Conservation (phyloP, 2,797 vertebrate genomes). For the Anas capensis region DNA sequence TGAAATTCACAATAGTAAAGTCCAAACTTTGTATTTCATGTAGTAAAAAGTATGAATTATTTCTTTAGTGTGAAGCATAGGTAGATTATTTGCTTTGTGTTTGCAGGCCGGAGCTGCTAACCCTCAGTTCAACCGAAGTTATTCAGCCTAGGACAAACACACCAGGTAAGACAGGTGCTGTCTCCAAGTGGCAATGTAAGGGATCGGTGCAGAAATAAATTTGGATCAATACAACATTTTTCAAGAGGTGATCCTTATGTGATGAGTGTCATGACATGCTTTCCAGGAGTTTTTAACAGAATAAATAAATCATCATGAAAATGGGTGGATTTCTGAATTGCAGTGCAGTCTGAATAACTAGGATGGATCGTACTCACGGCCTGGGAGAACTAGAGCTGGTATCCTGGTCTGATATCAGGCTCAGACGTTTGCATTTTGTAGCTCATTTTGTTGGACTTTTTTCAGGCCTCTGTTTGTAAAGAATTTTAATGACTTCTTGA, state of each 20-base stretch:
- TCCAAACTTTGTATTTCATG: neutral
- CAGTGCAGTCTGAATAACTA: neutral
- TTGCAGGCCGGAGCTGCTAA: constrained; percentile 83
- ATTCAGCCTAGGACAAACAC: constrained; percentile 45
- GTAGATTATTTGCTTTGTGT: neutral
- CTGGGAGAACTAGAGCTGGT: neutral
- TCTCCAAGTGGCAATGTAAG: neutral
- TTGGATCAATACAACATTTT: neutral
- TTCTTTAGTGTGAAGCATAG: neutral
- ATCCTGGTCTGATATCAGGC: neutral
- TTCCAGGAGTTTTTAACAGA: neutral
- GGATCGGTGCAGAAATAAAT: neutral
- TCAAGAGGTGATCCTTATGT: neutral
- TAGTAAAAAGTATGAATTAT: neutral
- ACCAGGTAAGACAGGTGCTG: constrained; percentile 63
- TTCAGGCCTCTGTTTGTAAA: neutral
- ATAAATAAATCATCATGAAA: neutral
- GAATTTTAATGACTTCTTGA: neutral
- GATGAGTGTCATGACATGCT: neutral
- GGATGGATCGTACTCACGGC: neutral
- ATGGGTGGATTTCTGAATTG: neutral
- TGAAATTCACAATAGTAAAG: neutral
- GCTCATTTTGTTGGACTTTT: neutral
- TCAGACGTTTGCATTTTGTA: neutral
- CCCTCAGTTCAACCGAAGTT: constrained; percentile 41